Evolutionary conservation across 2,888 invertebrate genomes (phyloP).

Genomic region (Trilocha varians): DNA sequence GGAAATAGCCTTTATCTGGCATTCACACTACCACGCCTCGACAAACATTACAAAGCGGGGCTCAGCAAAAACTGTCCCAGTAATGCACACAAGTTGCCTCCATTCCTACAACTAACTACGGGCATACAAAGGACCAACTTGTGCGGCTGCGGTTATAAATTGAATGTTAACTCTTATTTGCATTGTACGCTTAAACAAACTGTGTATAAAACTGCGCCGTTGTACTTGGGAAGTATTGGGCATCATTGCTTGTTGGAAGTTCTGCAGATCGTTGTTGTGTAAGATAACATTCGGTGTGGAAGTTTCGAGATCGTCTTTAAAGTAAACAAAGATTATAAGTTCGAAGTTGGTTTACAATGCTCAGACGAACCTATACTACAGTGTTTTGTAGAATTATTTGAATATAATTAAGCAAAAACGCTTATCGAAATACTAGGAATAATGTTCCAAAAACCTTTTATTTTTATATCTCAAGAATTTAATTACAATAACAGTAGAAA

Average conservation of each 20-base stretch:
- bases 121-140: constrained; percentile 33
- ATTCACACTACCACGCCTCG: constrained; percentile 22
- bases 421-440: too few relatives aligned
- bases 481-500: too few relatives aligned
- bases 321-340: too few relatives aligned
- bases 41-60: constrained; percentile 18
- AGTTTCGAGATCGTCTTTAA: background rate
- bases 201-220: constrained; percentile 21
- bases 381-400: too few relatives aligned
- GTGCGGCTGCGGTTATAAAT: constrained; percentile 33
- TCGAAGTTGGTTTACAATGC: too few relatives aligned
- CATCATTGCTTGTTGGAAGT: constrained; percentile 12
- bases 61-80: constrained; percentile 29
- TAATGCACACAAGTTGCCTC: constrained; percentile 19
- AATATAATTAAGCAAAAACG: too few relatives aligned
- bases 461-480: too few relatives aligned
- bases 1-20: constrained; percentile 27
- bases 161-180: constrained; percentile 46
- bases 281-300: background rate
- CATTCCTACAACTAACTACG: constrained; percentile 25
- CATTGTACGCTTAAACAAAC: constrained; percentile 26
- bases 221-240: constrained; percentile 5
- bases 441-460: too few relatives aligned
- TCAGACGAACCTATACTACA: too few relatives aligned
- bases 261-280: constrained; percentile 10